Conservation (phyloP, 2,113 vertebrate genomes). For the Platycercus adscitus region DNA sequence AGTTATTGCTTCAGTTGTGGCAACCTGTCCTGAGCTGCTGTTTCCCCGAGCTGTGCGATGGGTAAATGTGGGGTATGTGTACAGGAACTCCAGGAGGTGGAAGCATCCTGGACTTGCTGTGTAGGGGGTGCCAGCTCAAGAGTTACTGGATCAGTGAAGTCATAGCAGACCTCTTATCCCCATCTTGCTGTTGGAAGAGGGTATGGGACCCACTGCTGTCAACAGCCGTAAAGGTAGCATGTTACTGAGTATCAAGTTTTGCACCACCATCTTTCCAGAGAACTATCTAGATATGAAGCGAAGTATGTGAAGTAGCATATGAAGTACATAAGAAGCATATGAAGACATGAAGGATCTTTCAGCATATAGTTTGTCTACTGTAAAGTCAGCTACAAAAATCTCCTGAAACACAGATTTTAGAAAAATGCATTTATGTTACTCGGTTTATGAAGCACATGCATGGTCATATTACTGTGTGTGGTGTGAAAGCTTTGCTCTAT, state of each 20-base stretch:
- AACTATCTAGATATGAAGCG: neutral
- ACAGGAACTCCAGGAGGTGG: neutral
- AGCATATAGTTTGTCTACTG: neutral
- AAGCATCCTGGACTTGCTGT: accelerated
- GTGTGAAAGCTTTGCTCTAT: neutral
- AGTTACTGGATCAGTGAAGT: accelerated
- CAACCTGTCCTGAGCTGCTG: neutral
- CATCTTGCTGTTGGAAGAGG: neutral
- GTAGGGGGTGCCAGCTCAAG: accelerated
- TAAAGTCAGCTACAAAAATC: neutral
- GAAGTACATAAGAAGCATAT: no score
- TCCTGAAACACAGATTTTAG: neutral
- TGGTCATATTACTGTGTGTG: neutral
- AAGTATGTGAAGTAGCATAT: neutral
- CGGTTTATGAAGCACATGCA: neutral
- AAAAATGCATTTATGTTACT: neutral
- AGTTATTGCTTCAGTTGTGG: neutral
- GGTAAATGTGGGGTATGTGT: neutral
- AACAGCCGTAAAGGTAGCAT: neutral
- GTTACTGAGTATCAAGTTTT: neutral
- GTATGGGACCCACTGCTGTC: neutral
- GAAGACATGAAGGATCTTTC: neutral
- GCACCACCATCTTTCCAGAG: neutral
- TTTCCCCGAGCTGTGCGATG: neutral
- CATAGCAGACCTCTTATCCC: neutral